Evolutionary conservation across 2,113 vertebrate species (phyloP).

Genomic region (Myotis davidii): DNA sequence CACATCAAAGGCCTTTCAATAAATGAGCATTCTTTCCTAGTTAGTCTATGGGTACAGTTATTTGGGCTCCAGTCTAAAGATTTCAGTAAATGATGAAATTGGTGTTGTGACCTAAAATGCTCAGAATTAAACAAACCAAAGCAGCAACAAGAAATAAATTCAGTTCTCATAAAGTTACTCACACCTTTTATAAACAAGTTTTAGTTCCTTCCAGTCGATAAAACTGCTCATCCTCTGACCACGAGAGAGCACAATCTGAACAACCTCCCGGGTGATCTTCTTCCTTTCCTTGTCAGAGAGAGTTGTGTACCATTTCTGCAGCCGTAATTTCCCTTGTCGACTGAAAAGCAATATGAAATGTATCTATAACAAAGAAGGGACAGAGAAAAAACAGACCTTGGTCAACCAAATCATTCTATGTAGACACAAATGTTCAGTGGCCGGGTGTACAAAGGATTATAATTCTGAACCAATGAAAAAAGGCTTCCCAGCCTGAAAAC

Average conservation of each 20-base stretch:
- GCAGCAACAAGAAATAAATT: neutral
- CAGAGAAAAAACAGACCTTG: neutral
- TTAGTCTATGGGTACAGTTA: neutral
- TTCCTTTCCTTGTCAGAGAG: slow-evolving; percentile 95
- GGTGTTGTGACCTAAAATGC: neutral
- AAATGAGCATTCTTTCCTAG: neutral
- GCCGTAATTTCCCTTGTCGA: slow-evolving; percentile 96
- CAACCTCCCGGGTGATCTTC: slow-evolving; percentile 95
- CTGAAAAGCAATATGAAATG: slow-evolving; percentile 98
- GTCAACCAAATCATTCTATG: neutral
- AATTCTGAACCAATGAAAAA: neutral
- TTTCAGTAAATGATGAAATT: neutral
- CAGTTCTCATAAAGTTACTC: slow-evolving; percentile 82
- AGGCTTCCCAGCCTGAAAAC: neutral
- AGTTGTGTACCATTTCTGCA: slow-evolving; percentile 97
- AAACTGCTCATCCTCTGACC: slow-evolving; percentile 95
- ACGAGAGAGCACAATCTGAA: slow-evolving; percentile 92
- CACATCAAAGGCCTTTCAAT: neutral
- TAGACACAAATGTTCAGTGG: neutral
- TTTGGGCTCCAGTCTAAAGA: neutral
- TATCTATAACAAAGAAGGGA: slow-evolving; percentile 88
- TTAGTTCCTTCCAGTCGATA: slow-evolving; percentile 97
- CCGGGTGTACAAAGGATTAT: neutral
- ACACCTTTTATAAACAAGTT: slow-evolving; percentile 98
- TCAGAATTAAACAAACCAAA: neutral